Percentiles rank a stretch among this genome's conserved stretches.
Evolutionary conservation across 1,140 invertebrate genomes (phyloP).

Genomic region (Theocolax elegans): DNA sequence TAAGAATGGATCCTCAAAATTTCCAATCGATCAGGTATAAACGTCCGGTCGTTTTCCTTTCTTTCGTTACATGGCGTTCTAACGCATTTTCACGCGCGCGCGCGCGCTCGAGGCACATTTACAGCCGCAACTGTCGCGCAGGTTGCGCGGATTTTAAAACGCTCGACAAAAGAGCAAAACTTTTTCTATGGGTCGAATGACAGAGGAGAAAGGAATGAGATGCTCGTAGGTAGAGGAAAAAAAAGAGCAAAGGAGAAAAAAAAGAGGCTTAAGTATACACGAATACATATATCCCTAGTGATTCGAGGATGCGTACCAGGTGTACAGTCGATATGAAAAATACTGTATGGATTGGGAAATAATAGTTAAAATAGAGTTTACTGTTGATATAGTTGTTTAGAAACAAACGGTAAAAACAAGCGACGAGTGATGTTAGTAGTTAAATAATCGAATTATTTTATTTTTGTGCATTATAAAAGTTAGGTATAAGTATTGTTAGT

Average conservation of each 20-base stretch:
- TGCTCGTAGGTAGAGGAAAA: constrained; percentile 14
- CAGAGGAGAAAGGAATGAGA: constrained; percentile 22
- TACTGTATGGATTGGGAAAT: no score
- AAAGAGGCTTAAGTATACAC: constrained; percentile 31
- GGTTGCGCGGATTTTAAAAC: constrained; percentile 39
- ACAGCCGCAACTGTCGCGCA: constrained; percentile 31
- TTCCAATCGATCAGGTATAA: constrained; percentile 35
- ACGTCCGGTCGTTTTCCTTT: constrained; percentile 10
- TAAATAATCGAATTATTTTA: no score
- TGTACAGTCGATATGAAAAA: constrained; percentile 6
- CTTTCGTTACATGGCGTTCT: neutral
- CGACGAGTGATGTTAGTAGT: no score
- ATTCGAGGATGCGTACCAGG: neutral
- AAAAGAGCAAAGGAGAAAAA: constrained; percentile 26
- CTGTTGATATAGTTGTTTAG: no score
- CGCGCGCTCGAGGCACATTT: neutral
- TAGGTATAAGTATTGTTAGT: no score
- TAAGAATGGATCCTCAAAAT: no score
- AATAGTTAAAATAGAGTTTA: no score
- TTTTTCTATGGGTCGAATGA: constrained; percentile 36
- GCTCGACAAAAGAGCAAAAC: constrained; percentile 38
- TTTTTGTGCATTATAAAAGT: no score
- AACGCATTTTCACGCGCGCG: neutral
- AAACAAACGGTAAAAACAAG: no score
- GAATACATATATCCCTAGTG: neutral